Conservation (phyloP, 2,797 vertebrate genomes). For the Etheostoma perlongum region DNA sequence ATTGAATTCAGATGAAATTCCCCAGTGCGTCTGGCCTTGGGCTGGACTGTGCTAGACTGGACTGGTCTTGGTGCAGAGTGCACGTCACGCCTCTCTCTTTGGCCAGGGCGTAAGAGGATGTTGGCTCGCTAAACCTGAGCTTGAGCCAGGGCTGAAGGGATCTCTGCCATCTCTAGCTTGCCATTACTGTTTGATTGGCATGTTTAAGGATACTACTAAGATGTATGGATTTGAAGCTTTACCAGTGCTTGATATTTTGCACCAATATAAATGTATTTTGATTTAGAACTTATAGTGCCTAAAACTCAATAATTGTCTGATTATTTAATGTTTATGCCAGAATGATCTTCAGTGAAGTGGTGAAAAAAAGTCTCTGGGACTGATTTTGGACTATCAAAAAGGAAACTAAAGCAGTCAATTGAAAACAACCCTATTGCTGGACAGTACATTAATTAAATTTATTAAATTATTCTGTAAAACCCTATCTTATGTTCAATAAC, state of each 20-base stretch:
- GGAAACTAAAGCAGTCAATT: background rate
- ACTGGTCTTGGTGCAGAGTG: slow-evolving; percentile 46
- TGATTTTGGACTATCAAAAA: background rate
- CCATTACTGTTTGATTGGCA: slow-evolving; percentile 11
- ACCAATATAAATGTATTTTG: background rate
- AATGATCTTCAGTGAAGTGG: background rate
- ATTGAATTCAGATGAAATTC: slow-evolving; percentile 88
- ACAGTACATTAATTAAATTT: too few species aligned
- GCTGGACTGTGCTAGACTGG: slow-evolving; percentile 61
- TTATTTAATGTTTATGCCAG: background rate
- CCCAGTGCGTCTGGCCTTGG: slow-evolving; percentile 80
- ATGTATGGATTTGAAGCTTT: background rate
- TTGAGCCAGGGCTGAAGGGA: slow-evolving; percentile 19
- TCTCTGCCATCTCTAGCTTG: background rate
- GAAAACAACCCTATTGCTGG: background rate
- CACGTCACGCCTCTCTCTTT: background rate
- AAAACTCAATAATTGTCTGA: background rate
- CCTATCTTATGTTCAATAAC: too few species aligned
- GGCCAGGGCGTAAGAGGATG: slow-evolving; percentile 11
- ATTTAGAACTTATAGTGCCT: background rate
- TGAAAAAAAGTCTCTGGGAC: background rate
- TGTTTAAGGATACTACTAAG: background rate
- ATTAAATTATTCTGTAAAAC: background rate
- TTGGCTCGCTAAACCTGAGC: slow-evolving; percentile 18
- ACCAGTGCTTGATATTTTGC: background rate